Base-by-base conservation (phyloP, 2,888 invertebrate species). In the Amaurobius ferox region DNA sequence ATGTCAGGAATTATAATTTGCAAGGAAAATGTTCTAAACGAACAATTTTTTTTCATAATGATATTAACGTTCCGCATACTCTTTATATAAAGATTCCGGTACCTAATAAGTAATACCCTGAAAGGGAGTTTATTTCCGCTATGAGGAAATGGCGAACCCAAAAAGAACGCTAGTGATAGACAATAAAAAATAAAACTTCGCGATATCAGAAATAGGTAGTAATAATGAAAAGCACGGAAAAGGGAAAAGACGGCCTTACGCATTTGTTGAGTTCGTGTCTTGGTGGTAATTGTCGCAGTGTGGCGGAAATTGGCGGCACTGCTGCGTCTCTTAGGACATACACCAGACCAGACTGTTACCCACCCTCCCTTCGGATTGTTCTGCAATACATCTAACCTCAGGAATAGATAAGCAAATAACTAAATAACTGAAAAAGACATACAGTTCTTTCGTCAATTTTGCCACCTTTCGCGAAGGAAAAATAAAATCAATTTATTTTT, bases 221-320 rank as follows among this genome's bases (percentile, higher is more conserved):
- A 85, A 85, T 85, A 85, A 85, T 85, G 83, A 85, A 39, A 71
- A 29, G 62, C 44, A 66, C 19, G 39, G 26, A 29, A 35, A 48
- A 30, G 35, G 11, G 64, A 77, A 32, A 39, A 79, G 40, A 30
- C 19, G 39, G 64, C 30, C 44, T 48, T 26, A 29, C 72, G 67
- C 77, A 85, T 72, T 85, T 85, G 83, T 85, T 72, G 77, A 77
- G 77, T 77, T 85, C 83, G 70, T 83, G 76, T 76, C 81, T 76
- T 55, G 70, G 28, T 64, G 19, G 77, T 85, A 85, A 85, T 85
- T 85, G 83, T 85, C 77, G 72, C 77, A 85, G 40, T 77, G 77
- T 72, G 61, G 55, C 83, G 83, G 83, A 85, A 85, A 85, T 85
- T 85, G 83, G 77, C 72, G 83, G 61, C 72, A 70, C 83, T 85